Base-by-base conservation (phyloP, 1,140 invertebrate genomes). In the Campoletis sonorensis region DNA sequence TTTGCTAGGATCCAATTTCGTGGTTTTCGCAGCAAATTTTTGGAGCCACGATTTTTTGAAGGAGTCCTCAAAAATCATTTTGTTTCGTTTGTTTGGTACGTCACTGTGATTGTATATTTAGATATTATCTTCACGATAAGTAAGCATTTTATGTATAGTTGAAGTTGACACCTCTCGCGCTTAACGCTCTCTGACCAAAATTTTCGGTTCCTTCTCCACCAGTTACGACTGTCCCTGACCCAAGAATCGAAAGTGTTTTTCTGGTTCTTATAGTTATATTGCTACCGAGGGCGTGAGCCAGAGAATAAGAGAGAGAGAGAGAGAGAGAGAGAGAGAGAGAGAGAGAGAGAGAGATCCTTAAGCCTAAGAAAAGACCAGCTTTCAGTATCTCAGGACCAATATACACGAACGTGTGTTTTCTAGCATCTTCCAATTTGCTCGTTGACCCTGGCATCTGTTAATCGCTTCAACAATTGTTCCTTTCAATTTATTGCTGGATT, bases 201-300 rank as follows among this genome's bases (percentile, higher is more conserved):
- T 83, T 84, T 87, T 83, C 76, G 84, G 84, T 85, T 84, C 83
- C 84, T 87, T 84, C 82, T 82, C 80, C 82, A 80, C 58, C 82
- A 78, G 64, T 85, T 83, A 83, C 81, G 81, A 30, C 72, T 81
- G 86, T 81, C 88, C 88, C 81, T 88, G 88, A 88, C 88, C 88
- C 86, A 86, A 87, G 84, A 87, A 87, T 87, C 82, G 86, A 88
- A 87, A 88, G 86, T 87, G 85, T 86, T 82, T 84, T 84, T 82
- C 84, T 79, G 79, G 82, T 82, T 82, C 79, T 64, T 70, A n/a
- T 72, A 15, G 75, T 26, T 82, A 16, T 23, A 16, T 23, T 72
- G 8, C 40, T 71, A n/a, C 54, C 21, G 61, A 51, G 51, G 33
- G 27, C 15, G 33, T 18, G 10, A 21, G 33, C 26, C 58, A 64